Conservation (phyloP, 2,888 invertebrate species). For the Petrolisthes cinctipes region DNA sequence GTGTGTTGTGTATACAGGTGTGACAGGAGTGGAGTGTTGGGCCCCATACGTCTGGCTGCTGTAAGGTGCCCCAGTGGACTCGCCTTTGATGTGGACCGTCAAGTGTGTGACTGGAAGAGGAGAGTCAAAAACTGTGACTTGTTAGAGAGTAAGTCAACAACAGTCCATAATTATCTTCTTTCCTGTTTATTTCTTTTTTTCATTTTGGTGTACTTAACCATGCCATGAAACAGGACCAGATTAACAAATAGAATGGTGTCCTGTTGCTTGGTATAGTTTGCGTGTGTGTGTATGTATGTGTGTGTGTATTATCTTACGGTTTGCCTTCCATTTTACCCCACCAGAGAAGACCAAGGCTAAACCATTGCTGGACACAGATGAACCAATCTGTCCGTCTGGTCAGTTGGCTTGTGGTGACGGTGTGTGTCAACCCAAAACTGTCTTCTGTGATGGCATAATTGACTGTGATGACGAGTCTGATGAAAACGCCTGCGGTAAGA, state of each 20-base stretch:
- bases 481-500: conserved; percentile 95
- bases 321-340: too few relatives aligned
- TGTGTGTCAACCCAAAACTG: conserved; percentile 89
- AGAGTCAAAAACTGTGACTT: conserved; percentile 66
- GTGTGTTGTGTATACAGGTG: conserved; percentile 45
- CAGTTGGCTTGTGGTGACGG: conserved; percentile 92
- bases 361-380: conserved; percentile 91
- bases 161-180: not conserved
- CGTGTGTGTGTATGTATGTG: not conserved
- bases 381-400: conserved; percentile 90
- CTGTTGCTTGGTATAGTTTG: too few relatives aligned
- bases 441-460: conserved; percentile 92
- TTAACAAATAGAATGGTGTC: too few relatives aligned
- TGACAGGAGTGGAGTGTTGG: conserved; percentile 48
- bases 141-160: conserved; percentile 56
- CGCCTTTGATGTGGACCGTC: conserved; percentile 68
- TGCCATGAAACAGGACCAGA: too few relatives aligned
- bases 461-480: conserved; percentile 95
- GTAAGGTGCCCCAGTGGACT: conserved; percentile 68
- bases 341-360: conserved; percentile 89
- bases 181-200: not conserved
- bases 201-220: not conserved
- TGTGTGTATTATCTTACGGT: not conserved
- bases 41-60: conserved; percentile 67
- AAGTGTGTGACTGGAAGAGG: conserved; percentile 69